These are phyloP conservation scores for Thryonomys swinderianus DNA, from an alignment of 2,113 vertebrate genomes.

Conservation along the genomic window DNA sequence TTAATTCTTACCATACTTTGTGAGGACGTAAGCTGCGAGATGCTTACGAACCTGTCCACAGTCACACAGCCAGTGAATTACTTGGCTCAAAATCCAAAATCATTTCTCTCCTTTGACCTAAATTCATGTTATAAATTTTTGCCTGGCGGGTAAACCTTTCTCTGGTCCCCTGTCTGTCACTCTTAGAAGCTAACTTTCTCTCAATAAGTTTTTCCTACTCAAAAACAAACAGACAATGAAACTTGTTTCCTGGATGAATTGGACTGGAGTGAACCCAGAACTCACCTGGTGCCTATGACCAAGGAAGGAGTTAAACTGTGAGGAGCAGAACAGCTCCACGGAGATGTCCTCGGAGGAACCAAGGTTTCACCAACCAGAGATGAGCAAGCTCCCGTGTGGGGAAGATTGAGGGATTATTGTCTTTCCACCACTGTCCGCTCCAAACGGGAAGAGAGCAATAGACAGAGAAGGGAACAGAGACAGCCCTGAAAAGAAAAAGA, in stretches of 20 bases:
- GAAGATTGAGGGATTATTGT: neutral
- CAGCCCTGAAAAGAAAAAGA: neutral
- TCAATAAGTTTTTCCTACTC: too few species aligned
- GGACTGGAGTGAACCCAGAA: neutral
- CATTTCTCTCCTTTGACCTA: neutral
- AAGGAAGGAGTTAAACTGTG: neutral
- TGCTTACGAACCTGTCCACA: neutral
- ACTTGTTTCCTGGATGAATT: neutral
- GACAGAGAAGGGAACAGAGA: neutral
- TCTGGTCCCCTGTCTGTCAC: too few species aligned
- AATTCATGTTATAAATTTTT: neutral
- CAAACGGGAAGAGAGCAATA: neutral
- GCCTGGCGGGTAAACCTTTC: too few species aligned
- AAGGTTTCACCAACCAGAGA: neutral
- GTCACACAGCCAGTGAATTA: neutral
- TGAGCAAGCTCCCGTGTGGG: neutral
- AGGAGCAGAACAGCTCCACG: neutral
- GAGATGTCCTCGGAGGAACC: neutral
- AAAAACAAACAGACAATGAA: too few species aligned
- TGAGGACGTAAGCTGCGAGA: neutral
- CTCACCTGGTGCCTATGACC: accelerated
- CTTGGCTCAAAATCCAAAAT: neutral
- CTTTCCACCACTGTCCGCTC: neutral
- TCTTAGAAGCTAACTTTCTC: too few species aligned
- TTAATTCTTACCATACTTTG: neutral